Evolutionary conservation across 1,140 invertebrate genomes (phyloP), one percentile per base, ranked within the genome.

Genomic region (Drosophila kohkoa): DNA sequence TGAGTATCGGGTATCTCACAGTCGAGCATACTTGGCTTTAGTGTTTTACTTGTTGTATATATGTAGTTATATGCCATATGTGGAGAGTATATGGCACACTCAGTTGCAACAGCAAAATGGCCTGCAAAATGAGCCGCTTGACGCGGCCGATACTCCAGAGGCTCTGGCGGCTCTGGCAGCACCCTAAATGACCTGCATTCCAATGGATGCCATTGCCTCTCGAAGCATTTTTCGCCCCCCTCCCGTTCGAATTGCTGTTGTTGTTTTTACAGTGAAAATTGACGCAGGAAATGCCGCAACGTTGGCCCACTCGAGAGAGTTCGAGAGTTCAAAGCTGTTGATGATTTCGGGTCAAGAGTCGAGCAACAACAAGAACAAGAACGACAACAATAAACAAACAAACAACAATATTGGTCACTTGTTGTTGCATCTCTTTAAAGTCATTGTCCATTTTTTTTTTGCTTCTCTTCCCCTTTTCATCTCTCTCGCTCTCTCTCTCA

Each of bases 221-320:
- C 43, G 30, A 52, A 55, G 38, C 71, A 43, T 58, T 72, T 51
- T 51, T 11, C 41, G 45, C 10, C 20, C n/a, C 60, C 15, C 55
- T 38, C 10, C 20, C 55, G 25, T 51, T 49, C 16, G 45, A 45
- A 43, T 45, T 60, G 45, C 52, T 73, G 35, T 48, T 67, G 55
- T 55, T 67, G 46, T 68, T 68, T 51, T 54, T 65, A 51, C 63
- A 65, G 83, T 86, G 82, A 82, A 88, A 86, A 86, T 88, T 77
- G 83, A 86, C 76, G 83, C 82, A 88, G 83, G 83, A 86, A 86
- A 77, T 87, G 73, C 80, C 77, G 77, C 77, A 76, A 70, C 46
- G 51, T 8, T 43, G 38, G 30, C 32, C 59, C 68, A 65, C 65
- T 35, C 20, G 55, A 45, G 55, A 51, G 49, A 60, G 43, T 32